Evolutionary conservation across 2,797 vertebrate species (phyloP).

Genomic region (Brachyalestes nurse): DNA sequence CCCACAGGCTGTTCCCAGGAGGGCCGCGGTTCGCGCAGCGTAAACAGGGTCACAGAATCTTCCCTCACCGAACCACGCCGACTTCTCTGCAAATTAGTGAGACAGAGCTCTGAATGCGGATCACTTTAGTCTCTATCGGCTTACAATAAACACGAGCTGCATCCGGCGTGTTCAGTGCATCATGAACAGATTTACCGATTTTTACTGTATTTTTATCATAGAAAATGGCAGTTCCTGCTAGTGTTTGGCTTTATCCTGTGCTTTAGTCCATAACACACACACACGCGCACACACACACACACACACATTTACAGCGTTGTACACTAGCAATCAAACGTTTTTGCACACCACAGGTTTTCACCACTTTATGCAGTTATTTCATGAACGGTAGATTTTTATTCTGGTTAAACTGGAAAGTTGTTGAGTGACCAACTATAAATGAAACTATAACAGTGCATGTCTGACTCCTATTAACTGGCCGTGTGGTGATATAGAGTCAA

Average conservation of each 20-base stretch:
- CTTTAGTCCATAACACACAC: neutral
- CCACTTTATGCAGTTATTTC: too few species aligned
- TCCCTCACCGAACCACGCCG: slow-evolving; percentile 69
- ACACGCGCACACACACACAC: slow-evolving; percentile 5
- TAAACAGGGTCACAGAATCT: slow-evolving; percentile 81
- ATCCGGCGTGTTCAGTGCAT: too few species aligned
- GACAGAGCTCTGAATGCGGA: neutral
- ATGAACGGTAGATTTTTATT: too few species aligned
- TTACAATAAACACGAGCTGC: slow-evolving; percentile 8
- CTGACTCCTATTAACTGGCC: too few species aligned
- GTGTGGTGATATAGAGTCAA: too few species aligned
- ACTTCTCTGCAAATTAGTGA: slow-evolving; percentile 38
- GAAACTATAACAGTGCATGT: too few species aligned
- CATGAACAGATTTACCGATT: neutral
- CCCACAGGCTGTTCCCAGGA: slow-evolving; percentile 79
- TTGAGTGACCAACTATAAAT: too few species aligned
- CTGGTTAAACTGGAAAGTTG: too few species aligned
- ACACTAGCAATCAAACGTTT: too few species aligned
- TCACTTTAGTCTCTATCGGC: slow-evolving; percentile 9
- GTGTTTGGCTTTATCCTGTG: neutral
- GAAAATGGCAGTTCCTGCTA: neutral
- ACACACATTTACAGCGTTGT: neutral
- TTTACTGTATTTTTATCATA: neutral
- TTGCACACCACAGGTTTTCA: too few species aligned
- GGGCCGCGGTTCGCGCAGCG: slow-evolving; percentile 68